phyloP scores from a whole-genome alignment of 2,797 vertebrate genomes.

The Hozukius guyotensis region DNA sequence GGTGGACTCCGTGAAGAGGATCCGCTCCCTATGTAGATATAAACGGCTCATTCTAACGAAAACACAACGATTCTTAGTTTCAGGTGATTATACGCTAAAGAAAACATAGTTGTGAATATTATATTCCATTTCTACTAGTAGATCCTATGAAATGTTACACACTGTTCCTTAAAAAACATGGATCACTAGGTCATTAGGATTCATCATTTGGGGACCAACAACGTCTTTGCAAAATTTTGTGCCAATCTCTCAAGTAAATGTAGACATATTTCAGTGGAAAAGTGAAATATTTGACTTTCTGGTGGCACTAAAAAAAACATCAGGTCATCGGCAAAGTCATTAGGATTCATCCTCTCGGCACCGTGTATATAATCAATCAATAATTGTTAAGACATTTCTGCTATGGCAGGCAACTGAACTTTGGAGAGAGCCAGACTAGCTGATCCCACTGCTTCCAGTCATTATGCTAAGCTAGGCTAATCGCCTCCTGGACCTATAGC shows the following conservation, averaged over 20 bases:
- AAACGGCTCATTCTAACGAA: too few relatives aligned
- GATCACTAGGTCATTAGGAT: neutral
- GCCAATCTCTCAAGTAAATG: neutral
- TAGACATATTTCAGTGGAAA: neutral
- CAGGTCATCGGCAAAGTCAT: neutral
- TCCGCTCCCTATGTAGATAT: too few relatives aligned
- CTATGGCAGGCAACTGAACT: neutral
- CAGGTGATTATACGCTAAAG: too few relatives aligned
- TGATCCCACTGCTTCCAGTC: neutral
- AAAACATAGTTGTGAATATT: too few relatives aligned
- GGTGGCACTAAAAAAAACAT: neutral
- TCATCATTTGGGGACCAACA: neutral
- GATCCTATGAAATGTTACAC: too few relatives aligned
- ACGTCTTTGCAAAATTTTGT: neutral
- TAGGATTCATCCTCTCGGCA: neutral
- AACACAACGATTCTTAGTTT: too few relatives aligned
- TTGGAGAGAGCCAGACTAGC: neutral
- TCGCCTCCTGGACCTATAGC: neutral
- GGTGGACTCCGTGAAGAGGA: too few relatives aligned
- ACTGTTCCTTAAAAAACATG: neutral
- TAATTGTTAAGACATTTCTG: neutral
- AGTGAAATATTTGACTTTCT: neutral
- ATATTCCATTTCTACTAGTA: too few relatives aligned
- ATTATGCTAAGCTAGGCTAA: neutral
- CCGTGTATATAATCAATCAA: neutral